A percentile compares a stretch with the other conserved stretches of the same genome.
Evolutionary conservation across 2,113 vertebrate genomes (phyloP).

Genomic region (Macroglossus sobrinus): DNA sequence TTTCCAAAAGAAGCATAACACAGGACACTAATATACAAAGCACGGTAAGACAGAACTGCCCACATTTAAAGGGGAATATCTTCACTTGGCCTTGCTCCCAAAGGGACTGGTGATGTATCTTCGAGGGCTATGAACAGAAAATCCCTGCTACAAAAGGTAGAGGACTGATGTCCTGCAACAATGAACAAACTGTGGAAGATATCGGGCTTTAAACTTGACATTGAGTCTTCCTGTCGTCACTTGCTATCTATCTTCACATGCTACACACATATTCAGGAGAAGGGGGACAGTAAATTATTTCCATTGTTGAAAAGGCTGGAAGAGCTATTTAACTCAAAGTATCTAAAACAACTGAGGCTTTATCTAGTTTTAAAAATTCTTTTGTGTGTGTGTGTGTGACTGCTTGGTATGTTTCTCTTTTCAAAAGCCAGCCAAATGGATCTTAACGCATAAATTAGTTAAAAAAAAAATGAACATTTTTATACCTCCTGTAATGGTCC

Average conservation of each 20-base stretch:
- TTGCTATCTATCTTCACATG: not conserved
- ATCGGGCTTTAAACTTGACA: not conserved
- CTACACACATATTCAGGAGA: not conserved
- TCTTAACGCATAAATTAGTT: not conserved
- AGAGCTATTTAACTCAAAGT: not conserved
- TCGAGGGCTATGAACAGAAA: not conserved
- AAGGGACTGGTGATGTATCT: not conserved
- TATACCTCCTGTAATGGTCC: conserved; percentile 90
- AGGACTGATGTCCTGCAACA: not conserved
- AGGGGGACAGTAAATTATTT: not conserved
- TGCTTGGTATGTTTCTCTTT: not conserved
- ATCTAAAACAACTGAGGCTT: not conserved
- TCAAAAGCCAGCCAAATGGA: not conserved
- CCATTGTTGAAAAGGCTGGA: not conserved
- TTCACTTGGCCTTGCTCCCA: not conserved
- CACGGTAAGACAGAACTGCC: not conserved
- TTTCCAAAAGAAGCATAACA: not conserved
- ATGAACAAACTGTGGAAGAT: not conserved
- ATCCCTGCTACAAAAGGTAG: not conserved
- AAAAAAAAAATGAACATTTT: not conserved
- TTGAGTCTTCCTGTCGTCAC: not conserved
- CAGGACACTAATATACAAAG: not conserved
- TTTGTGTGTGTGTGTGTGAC: not conserved
- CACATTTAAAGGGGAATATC: not conserved
- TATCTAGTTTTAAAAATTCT: not conserved